Conservation (phyloP, 2,113 vertebrate species). For the Rhinichthys klamathensis region DNA sequence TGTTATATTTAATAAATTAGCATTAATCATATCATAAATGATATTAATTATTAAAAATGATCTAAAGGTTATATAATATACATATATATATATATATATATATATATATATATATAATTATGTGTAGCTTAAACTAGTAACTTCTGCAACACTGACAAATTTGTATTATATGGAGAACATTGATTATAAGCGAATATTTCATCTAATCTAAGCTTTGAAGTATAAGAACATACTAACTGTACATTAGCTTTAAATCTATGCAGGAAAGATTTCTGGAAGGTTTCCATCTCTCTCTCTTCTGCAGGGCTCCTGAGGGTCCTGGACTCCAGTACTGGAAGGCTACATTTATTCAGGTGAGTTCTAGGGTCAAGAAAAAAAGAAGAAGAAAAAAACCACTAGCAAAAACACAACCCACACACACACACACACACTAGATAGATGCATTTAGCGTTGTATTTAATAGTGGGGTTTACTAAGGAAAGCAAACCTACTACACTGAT, state of each 20-base stretch:
- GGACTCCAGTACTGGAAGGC: slow-evolving; percentile 49
- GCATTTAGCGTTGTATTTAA: not conserved
- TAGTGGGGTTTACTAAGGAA: not conserved
- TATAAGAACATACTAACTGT: not conserved
- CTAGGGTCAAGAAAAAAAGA: slow-evolving; percentile 44
- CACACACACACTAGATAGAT: too few relatives aligned
- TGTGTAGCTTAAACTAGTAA: not conserved
- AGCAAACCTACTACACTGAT: not conserved
- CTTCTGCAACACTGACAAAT: not conserved
- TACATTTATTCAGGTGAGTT: slow-evolving; percentile 58
- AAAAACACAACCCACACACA: not conserved
- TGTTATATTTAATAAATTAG: too few relatives aligned
- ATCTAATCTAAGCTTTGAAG: not conserved
- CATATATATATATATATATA: too few relatives aligned
- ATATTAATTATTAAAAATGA: too few relatives aligned
- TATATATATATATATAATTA: too few relatives aligned
- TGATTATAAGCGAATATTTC: not conserved
- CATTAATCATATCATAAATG: too few relatives aligned
- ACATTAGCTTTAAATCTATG: not conserved
- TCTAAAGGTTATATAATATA: too few relatives aligned
- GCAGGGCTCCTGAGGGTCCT: slow-evolving; percentile 42
- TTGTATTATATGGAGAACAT: too few relatives aligned
- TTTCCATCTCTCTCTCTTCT: not conserved
- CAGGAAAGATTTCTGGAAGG: not conserved
- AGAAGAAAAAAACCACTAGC: not conserved